These are phyloP conservation scores for Elegia similella DNA, from an alignment of 2,888 invertebrate species.

Conservation along the genomic window DNA sequence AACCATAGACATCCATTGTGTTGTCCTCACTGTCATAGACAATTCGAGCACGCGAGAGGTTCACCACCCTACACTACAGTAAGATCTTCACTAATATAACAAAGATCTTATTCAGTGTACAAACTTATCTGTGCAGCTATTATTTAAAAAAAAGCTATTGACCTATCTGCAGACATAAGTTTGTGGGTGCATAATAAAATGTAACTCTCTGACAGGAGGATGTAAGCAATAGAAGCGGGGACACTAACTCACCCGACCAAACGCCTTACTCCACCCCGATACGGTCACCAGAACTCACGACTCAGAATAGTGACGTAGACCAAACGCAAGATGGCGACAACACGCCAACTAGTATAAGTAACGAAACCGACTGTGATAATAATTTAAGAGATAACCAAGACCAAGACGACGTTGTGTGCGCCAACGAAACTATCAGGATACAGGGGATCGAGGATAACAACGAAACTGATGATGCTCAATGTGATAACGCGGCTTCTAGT, in stretches of 20 bases:
- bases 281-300: constrained; percentile 50
- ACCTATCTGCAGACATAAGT: constrained; percentile 50
- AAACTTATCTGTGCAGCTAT: constrained; percentile 47
- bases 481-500: constrained; percentile 54
- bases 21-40: constrained; percentile 74
- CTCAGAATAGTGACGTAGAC: constrained; percentile 14
- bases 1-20: constrained; percentile 53
- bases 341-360: constrained; percentile 60
- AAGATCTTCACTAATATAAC: constrained; percentile 14
- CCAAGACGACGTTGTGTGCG: constrained; percentile 77
- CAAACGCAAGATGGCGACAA: constrained; percentile 32
- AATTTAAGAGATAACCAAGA: constrained; percentile 69
- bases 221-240: constrained; percentile 66
- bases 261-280: constrained; percentile 68
- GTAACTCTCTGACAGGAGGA: constrained; percentile 74
- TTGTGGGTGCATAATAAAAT: constrained; percentile 53
- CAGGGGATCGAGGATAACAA: constrained; percentile 27
- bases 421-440: constrained; percentile 44
- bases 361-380: constrained; percentile 74
- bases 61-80: constrained; percentile 5
- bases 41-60: constrained; percentile 46
- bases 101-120: constrained; percentile 21
- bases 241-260: constrained; percentile 58
- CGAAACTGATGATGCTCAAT: constrained; percentile 43
- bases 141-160: constrained; percentile 1